Evolutionary conservation across 2,113 vertebrate species (phyloP), one percentile per base, ranked within the genome.

Genomic region (Genyomyrus donnyi): DNA sequence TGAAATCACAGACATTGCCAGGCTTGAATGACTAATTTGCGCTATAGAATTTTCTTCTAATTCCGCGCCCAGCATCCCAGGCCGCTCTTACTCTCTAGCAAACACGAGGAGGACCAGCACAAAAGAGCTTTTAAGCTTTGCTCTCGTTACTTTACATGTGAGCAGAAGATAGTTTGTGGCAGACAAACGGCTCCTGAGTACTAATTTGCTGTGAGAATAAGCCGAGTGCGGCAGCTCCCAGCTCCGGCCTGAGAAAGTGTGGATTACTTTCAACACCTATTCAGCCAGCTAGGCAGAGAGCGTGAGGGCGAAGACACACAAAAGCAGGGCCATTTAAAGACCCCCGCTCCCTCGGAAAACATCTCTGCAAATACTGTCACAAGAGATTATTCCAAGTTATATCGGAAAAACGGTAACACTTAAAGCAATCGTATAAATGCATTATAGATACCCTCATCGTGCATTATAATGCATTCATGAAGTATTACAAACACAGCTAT

Each of bases 1-100:
- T 90, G 86, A 92, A 92, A 92, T 92, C 91, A 92, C 92, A 92
- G 92, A 91, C 92, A 91, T 62, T 53, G 85, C 87, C 91, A 88
- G 91, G 42, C 91, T 85, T 91, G 90, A 91, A 92, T 93, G 89
- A 91, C 87, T 91, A 91, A 93, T 93, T 91, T 89, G 90, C 85
- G 66, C 89, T 90, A 89, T 90, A 91, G 91, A 91, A 88, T 91
- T 85, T 90, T 89, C 89, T 50, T 53, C 56, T 88, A 85, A 80
- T 58, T 84, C 88, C 39, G 39, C 89, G 90, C n/a, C 74, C 24
- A 70, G 56, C 70, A 15, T n/a, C n/a, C 17, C 74, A 90, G 88
- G 87, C 89, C 80, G 27, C n/a, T 85, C 56, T 66, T 85, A 83
- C 90, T 91, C 66, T 52, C 89, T 45, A 48, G 50, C 66, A 89